Conservation (phyloP, 2,888 invertebrate species). For the Spatulosminthurus flaviceps region DNA sequence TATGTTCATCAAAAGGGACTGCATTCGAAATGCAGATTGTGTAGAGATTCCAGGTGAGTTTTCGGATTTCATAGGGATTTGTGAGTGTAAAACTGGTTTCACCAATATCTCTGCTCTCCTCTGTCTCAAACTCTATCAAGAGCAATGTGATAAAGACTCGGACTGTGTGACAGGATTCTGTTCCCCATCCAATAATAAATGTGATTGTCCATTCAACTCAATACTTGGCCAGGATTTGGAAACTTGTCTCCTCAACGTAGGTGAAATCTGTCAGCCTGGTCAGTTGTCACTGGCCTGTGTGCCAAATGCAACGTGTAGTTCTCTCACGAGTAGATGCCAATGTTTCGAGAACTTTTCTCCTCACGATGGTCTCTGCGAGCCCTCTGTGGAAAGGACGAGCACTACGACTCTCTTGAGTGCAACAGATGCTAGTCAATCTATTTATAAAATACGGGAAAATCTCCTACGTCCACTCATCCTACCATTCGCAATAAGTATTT, state of each 20-base stretch:
- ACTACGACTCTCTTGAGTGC: not conserved
- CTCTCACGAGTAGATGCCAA: not conserved
- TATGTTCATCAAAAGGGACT: constrained; percentile 16
- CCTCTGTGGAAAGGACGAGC: not conserved
- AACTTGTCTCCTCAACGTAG: constrained; percentile 21
- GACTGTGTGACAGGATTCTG: constrained; percentile 35
- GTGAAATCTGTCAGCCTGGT: not conserved
- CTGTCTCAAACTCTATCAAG: constrained; percentile 54
- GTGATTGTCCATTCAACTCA: not conserved
- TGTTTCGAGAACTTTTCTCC: not conserved
- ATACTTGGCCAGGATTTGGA: not conserved
- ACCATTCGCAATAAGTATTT: not conserved
- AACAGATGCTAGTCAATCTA: constrained; percentile 1
- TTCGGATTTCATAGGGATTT: constrained; percentile 34
- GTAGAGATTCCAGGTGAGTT: constrained; percentile 38
- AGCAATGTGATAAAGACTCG: constrained; percentile 45
- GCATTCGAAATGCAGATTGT: constrained; percentile 54
- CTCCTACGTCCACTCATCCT: not conserved
- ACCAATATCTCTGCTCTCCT: constrained; percentile 48
- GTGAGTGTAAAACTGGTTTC: constrained; percentile 53
- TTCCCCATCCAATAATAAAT: not conserved
- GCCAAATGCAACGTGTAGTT: constrained; percentile 15
- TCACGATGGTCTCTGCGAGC: not conserved
- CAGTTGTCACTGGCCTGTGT: constrained; percentile 27
- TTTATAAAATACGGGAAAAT: constrained; percentile 4